Percentiles rank a stretch among this genome's conserved stretches.
Conservation (phyloP, 2,113 vertebrate genomes). For the Cricetomys ansorgei region DNA sequence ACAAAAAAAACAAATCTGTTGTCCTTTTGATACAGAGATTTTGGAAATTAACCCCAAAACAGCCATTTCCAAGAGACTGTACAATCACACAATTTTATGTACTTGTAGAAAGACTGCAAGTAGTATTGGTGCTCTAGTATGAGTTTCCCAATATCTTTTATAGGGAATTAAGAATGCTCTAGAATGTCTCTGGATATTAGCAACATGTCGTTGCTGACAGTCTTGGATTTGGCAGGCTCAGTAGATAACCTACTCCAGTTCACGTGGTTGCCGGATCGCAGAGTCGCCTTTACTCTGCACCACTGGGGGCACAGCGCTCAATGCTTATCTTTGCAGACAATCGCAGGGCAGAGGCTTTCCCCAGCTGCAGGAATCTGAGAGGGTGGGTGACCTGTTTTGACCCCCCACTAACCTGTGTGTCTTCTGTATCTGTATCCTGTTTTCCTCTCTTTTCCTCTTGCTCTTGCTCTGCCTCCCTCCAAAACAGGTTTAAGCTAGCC, state of each 20-base stretch:
- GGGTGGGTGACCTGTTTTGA: neutral
- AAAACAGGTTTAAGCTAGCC: neutral
- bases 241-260: neutral
- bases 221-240: constrained; percentile 7
- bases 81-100: neutral
- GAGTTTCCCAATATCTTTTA: neutral
- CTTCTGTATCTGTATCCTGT: neutral
- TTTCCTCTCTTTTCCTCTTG: too few species aligned
- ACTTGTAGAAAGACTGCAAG: neutral
- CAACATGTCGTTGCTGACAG: neutral
- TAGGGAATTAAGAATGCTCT: neutral
- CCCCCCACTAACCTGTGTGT: neutral
- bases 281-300: neutral
- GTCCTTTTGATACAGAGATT: neutral
- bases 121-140: neutral
- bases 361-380: neutral
- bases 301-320: neutral
- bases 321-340: neutral
- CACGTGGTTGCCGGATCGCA: neutral
- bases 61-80: neutral
- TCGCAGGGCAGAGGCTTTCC: neutral
- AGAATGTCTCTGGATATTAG: neutral
- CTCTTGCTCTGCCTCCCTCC: neutral
- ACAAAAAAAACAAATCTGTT: neutral
- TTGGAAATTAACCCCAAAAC: constrained; percentile 53